Percentiles rank a stretch among this genome's conserved stretches.
Evolutionary conservation across 2,797 vertebrate species (phyloP).

Genomic region (Micropoecilia bifurca): DNA sequence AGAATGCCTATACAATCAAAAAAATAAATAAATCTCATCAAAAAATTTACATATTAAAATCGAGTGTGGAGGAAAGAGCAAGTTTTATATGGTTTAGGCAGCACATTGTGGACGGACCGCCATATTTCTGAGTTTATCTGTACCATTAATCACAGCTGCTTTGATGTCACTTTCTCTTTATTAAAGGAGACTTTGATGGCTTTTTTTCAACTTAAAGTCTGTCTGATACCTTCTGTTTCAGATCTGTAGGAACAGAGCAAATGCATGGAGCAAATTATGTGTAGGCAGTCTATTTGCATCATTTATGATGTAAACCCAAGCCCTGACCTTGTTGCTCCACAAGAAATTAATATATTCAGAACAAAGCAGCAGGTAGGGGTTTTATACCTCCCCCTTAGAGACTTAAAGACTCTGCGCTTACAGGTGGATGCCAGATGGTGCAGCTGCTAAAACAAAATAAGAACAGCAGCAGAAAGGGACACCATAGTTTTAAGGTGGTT

Average conservation of each 20-base stretch:
- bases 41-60: background rate
- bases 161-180: background rate
- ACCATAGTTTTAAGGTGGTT: background rate
- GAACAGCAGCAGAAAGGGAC: conserved; percentile 14
- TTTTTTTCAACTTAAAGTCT: conserved; percentile 3
- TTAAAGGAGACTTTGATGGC: background rate
- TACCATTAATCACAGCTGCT: background rate
- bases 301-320: conserved; percentile 19
- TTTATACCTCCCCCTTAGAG: conserved; percentile 3
- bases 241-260: background rate
- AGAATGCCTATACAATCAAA: background rate
- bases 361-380: background rate
- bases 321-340: conserved; percentile 12
- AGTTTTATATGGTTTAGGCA: background rate
- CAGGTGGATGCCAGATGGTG: conserved; percentile 21
- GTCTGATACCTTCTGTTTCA: conserved; percentile 1
- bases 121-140: background rate
- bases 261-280: conserved; percentile 15
- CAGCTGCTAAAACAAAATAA: background rate
- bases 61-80: background rate
- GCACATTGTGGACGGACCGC: background rate
- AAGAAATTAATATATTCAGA: conserved; percentile 12
- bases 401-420: conserved; percentile 7
- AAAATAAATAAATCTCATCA: background rate
- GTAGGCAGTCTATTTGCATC: conserved; percentile 19